phyloP scores from a whole-genome alignment of 2,888 invertebrate species.

The Neria commutata region DNA sequence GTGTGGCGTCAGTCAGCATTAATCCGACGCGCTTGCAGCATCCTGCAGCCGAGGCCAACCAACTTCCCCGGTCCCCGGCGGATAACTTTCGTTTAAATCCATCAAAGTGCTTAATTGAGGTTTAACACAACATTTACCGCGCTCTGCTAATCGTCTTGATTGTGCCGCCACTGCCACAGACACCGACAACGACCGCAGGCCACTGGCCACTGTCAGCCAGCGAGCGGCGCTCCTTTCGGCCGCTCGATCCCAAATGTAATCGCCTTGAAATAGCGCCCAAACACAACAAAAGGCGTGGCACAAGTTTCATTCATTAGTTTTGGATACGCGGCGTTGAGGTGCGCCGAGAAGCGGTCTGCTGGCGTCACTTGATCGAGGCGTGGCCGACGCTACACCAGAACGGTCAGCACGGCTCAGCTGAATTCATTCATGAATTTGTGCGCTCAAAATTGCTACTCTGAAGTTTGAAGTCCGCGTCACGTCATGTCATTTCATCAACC shows the following conservation, averaged over 20 bases:
- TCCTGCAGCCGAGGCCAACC: conserved; percentile 31
- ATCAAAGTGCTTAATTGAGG: conserved; percentile 48
- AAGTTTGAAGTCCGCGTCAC: conserved; percentile 48
- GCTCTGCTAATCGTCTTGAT: conserved; percentile 51
- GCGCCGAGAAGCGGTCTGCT: conserved; percentile 29
- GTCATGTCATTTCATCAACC: conserved; percentile 54
- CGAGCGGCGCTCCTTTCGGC: background rate
- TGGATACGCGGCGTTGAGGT: conserved; percentile 18
- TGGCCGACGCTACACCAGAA: background rate
- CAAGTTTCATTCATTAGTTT: conserved; percentile 22
- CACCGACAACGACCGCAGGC: background rate
- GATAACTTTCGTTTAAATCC: conserved; percentile 1
- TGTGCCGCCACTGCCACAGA: background rate
- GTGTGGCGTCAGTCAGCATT: conserved; percentile 56
- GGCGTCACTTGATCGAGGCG: background rate
- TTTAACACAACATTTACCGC: conserved; percentile 57
- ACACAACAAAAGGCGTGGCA: too few species aligned
- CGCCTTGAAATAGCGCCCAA: conserved; percentile 44
- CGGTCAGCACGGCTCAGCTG: conserved; percentile 22
- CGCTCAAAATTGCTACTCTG: conserved; percentile 10
- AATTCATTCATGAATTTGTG: conserved; percentile 6
- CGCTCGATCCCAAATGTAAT: conserved; percentile 33
- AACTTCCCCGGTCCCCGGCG: background rate
- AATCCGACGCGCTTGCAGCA: conserved; percentile 46
- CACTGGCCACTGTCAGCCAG: background rate